These are phyloP conservation scores for Selenia dentaria DNA, from an alignment of 2,888 invertebrate genomes.

Conservation along the genomic window DNA sequence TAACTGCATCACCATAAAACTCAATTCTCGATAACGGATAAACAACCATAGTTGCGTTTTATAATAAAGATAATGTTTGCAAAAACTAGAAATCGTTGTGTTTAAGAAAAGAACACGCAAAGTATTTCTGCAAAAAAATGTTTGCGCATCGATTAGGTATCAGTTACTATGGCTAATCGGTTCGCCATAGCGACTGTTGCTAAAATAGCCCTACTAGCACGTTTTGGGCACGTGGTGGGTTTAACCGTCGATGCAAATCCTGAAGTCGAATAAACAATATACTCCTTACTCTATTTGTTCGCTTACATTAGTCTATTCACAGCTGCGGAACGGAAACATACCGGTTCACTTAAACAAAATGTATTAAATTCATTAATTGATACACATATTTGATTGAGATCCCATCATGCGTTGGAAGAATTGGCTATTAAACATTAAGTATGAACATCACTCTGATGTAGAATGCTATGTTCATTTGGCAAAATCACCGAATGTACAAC, in stretches of 20 bases:
- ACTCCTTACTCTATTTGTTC: constrained; percentile 57
- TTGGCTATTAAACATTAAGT: constrained; percentile 28
- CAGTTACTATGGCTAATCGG: too few relatives aligned
- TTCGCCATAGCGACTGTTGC: too few relatives aligned
- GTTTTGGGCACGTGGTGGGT: too few relatives aligned
- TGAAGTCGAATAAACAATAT: constrained; percentile 9
- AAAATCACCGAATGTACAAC: background rate
- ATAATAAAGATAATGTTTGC: too few relatives aligned
- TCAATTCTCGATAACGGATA: too few relatives aligned
- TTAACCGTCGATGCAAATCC: background rate
- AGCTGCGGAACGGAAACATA: constrained; percentile 77
- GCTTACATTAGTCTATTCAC: constrained; percentile 71
- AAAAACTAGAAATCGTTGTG: too few relatives aligned
- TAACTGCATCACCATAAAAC: too few relatives aligned
- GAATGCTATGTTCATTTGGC: constrained; percentile 41
- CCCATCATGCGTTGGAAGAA: constrained; percentile 56
- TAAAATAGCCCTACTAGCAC: background rate
- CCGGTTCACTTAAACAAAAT: constrained; percentile 53
- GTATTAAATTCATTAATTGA: constrained; percentile 47
- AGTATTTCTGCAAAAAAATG: too few relatives aligned
- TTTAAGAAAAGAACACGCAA: too few relatives aligned
- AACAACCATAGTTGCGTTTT: too few relatives aligned
- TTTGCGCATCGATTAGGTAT: too few relatives aligned
- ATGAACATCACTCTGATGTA: constrained; percentile 39
- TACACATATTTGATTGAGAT: constrained; percentile 62